Percentiles rank a stretch among this genome's conserved stretches.
Evolutionary conservation across 2,113 vertebrate species (phyloP).

Genomic region (Oxyruncus cristatus): DNA sequence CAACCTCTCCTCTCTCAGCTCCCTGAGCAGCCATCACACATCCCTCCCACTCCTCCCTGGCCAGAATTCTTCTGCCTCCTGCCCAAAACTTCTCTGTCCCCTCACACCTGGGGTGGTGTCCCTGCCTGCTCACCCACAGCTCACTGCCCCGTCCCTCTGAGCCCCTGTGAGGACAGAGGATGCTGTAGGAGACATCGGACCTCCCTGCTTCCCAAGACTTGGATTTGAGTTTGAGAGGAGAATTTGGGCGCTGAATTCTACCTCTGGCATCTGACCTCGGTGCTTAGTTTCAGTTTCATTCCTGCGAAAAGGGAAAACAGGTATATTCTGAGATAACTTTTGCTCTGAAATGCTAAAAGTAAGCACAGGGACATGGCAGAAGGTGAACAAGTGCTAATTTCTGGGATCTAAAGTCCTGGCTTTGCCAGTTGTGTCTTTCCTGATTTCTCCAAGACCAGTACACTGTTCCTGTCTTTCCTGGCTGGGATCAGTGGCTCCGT

Average conservation of each 20-base stretch:
- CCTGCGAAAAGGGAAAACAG: background rate
- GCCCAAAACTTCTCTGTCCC: background rate
- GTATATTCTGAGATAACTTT: background rate
- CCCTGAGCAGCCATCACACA: accelerated
- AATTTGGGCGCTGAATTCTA: background rate
- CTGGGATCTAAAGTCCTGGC: background rate
- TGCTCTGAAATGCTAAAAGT: background rate
- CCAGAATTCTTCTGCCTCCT: background rate
- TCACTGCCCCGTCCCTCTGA: accelerated
- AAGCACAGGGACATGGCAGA: accelerated
- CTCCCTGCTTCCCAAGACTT: too few species aligned
- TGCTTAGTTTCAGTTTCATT: background rate
- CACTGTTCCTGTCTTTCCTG: background rate
- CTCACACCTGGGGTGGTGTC: background rate
- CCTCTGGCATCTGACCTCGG: accelerated
- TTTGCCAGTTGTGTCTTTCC: background rate
- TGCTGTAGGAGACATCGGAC: background rate
- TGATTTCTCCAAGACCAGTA: background rate
- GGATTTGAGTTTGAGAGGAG: background rate
- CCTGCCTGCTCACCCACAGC: background rate
- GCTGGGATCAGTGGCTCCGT: background rate
- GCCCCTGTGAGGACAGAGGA: accelerated
- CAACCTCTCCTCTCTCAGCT: background rate
- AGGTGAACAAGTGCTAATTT: background rate
- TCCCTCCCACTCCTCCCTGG: background rate